Evolutionary conservation across 2,888 invertebrate species (phyloP).

Genomic region (Barypeithes pellucidus): DNA sequence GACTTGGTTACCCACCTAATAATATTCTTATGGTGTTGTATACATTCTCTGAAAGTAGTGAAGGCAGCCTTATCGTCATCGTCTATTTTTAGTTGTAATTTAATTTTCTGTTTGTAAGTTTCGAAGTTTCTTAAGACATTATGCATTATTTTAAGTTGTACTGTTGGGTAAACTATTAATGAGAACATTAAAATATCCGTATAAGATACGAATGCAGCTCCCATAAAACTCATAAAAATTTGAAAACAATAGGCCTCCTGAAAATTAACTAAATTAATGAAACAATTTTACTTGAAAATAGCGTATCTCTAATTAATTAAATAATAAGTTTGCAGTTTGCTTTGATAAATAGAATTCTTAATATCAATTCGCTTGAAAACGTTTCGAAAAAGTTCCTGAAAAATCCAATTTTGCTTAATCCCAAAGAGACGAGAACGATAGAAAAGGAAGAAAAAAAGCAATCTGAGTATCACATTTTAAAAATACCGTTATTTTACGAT

Average conservation of each 20-base stretch:
- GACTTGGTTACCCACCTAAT: constrained; percentile 40
- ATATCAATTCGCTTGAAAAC: too few species aligned
- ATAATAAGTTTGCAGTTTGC: too few species aligned
- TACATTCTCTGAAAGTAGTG: constrained; percentile 44
- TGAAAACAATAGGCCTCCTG: constrained; percentile 54
- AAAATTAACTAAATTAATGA: constrained; percentile 25
- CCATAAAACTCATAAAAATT: constrained; percentile 52
- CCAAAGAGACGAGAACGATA: too few species aligned
- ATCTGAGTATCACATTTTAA: too few species aligned
- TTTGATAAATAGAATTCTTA: too few species aligned
- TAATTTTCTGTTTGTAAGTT: constrained; percentile 43
- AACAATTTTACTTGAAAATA: too few species aligned
- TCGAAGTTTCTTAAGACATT: constrained; percentile 55
- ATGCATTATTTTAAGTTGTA: constrained; percentile 55
- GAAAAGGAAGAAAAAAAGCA: too few species aligned
- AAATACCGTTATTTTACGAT: too few species aligned
- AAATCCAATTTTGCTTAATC: too few species aligned
- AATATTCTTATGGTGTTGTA: constrained; percentile 37
- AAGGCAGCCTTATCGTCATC: constrained; percentile 36
- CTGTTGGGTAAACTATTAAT: constrained; percentile 56
- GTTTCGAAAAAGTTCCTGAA: too few species aligned
- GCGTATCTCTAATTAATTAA: too few species aligned
- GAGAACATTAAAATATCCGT: constrained; percentile 58
- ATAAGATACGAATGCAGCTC: constrained; percentile 56
- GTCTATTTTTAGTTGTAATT: background rate